phyloP scores from a whole-genome alignment of 2,888 invertebrate genomes.

The Nowickia ferox region DNA sequence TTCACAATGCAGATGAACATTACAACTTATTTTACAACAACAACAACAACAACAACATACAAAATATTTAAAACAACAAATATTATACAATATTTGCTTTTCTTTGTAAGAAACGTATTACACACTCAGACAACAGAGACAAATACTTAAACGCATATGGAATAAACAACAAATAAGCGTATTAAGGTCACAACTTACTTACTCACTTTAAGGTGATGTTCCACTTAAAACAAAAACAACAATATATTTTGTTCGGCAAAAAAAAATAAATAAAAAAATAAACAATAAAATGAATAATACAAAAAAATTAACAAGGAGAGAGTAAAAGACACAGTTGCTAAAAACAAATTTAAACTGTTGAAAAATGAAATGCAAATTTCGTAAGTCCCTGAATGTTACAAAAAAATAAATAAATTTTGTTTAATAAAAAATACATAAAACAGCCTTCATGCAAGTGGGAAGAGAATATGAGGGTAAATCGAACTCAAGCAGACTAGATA shows the following conservation, averaged over 20 bases:
- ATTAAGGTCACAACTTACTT: slow-evolving; percentile 67
- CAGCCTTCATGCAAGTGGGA: neutral
- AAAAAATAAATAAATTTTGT: slow-evolving; percentile 35
- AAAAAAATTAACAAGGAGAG: slow-evolving; percentile 23
- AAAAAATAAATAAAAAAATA: slow-evolving; percentile 1
- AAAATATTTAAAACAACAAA: slow-evolving; percentile 50
- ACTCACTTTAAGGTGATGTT: slow-evolving; percentile 53
- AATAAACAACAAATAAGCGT: slow-evolving; percentile 53
- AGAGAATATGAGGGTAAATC: slow-evolving; percentile 16
- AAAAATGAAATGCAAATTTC: slow-evolving; percentile 58
- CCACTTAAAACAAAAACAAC: slow-evolving; percentile 58
- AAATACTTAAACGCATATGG: slow-evolving; percentile 46
- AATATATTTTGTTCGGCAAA: neutral
- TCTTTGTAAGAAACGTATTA: slow-evolving; percentile 10
- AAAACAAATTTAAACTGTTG: slow-evolving; percentile 42
- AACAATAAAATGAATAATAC: slow-evolving; percentile 25
- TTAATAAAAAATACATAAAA: slow-evolving; percentile 6
- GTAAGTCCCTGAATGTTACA: slow-evolving; percentile 47
- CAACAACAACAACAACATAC: slow-evolving; percentile 16
- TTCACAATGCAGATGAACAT: neutral
- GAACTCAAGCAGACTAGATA: neutral
- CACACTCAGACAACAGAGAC: slow-evolving; percentile 7
- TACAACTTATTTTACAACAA: slow-evolving; percentile 35
- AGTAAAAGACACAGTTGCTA: slow-evolving; percentile 24
- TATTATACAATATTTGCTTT: slow-evolving; percentile 63